phyloP scores from a whole-genome alignment of 2,113 vertebrate genomes.

The Rhipidura dahli region DNA sequence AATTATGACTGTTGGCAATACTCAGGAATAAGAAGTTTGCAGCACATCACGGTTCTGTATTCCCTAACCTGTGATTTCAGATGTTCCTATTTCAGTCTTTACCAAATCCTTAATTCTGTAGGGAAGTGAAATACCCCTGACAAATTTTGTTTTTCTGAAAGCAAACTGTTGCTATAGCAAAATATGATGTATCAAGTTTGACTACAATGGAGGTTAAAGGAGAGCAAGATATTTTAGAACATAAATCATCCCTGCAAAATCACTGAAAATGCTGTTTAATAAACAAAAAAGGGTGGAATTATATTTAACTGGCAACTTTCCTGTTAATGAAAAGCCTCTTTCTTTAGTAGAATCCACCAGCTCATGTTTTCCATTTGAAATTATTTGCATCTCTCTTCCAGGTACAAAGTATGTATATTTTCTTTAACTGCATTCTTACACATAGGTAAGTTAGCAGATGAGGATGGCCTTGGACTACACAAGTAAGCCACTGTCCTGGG shows the following conservation, averaged over 20 bases:
- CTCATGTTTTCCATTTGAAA: neutral
- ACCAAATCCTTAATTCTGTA: conserved; percentile 7
- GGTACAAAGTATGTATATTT: neutral
- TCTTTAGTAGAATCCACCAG: neutral
- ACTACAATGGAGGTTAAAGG: neutral
- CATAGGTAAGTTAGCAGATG: neutral
- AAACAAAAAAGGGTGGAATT: neutral
- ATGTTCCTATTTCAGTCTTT: neutral
- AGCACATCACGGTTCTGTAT: neutral
- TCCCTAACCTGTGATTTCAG: conserved; percentile 35
- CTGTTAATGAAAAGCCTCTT: neutral
- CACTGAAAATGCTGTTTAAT: neutral
- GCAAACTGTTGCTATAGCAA: conserved; percentile 40
- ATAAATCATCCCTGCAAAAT: neutral
- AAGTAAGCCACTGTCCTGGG: neutral
- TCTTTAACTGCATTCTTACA: neutral
- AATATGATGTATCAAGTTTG: neutral
- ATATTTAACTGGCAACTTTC: neutral
- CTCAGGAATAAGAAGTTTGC: neutral
- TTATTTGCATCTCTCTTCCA: neutral
- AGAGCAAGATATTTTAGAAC: neutral
- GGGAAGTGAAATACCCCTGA: conserved; percentile 23
- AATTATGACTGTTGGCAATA: neutral
- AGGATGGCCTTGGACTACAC: neutral
- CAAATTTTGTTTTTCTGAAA: conserved; percentile 40